Evolutionary conservation across 2,113 vertebrate genomes (phyloP).

Genomic region (Chloropsis cyanopogon): DNA sequence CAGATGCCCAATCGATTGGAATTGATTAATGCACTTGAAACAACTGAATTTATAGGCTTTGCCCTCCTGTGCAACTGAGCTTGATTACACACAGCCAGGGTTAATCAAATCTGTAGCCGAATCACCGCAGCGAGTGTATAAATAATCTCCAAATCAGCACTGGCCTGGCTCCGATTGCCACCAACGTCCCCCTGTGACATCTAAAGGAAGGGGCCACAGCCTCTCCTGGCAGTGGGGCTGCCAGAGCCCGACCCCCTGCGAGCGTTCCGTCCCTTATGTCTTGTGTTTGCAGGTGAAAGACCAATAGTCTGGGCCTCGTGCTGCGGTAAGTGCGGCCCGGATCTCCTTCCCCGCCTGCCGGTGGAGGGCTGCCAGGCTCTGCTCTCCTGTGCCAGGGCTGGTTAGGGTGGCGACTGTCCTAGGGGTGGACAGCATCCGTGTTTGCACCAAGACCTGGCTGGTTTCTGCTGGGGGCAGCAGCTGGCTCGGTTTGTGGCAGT

Average conservation of each 20-base stretch:
- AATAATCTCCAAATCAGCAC: neutral
- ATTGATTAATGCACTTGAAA: neutral
- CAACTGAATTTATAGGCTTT: neutral
- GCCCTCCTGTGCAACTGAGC: neutral
- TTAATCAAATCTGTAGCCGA: neutral
- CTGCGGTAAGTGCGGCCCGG: constrained; percentile 46
- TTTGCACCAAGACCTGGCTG: neutral
- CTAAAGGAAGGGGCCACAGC: neutral
- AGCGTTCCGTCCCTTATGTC: neutral
- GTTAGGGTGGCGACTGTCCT: neutral
- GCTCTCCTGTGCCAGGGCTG: neutral
- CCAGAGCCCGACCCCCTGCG: neutral
- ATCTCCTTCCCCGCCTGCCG: neutral
- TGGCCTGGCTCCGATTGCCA: neutral
- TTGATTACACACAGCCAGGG: neutral
- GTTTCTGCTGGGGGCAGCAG: neutral
- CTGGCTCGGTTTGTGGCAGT: neutral
- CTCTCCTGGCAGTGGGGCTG: fast-evolving
- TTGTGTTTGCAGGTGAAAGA: constrained; percentile 62
- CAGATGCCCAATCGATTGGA: neutral
- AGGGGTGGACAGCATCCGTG: fast-evolving
- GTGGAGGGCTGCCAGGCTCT: neutral
- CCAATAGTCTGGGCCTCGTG: neutral
- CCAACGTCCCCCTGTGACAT: fast-evolving
- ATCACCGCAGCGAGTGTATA: neutral